Evolutionary conservation across 1,140 invertebrate species (phyloP), one percentile per base, ranked within the genome.

Genomic region (Cydia fagiglandana): DNA sequence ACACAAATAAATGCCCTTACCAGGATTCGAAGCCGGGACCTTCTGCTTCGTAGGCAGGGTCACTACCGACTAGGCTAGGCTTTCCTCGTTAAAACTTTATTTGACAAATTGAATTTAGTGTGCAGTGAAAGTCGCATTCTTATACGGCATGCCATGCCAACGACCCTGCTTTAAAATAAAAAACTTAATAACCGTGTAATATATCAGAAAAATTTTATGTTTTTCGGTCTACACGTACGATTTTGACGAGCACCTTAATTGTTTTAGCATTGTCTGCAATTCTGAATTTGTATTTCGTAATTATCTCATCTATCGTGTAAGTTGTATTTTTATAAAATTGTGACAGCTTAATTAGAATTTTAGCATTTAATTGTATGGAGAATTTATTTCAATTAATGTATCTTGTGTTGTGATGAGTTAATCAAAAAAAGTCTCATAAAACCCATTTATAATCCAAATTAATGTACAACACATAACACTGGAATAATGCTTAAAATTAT

Each of bases 71-170:
- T n/a, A n/a, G n/a, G n/a, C n/a, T n/a, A n/a, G n/a, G n/a, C n/a
- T n/a, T n/a, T n/a, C 13, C 50, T 34, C 64, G 13, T 68, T 68
- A 68, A 68, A 38, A 70, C 17, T 70, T 70, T 70, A 70, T 70
- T 70, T 2, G 30, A 4, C 30, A 30, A 30, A 30, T 30, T 30
- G 2, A 41, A 70, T 70, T 70, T 70, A 70, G 3, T 45, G 24
- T 38, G 30, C 66, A 17, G 53, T 38, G 20, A 70, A 70, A 41
- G 17, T 41, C 28, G 13, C 28, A 66, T 66, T 66, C 15, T 15
- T 15, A 13, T 34, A 15, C 30, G 20, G 6, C 24, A 9, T 24
- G 34, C n/a, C 13, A 30, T n/a, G 66, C n/a, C 13, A 38, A 17
- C 20, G 34, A 70, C 66, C 34, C 17, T 10, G 1, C 15, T 24